These are phyloP conservation scores for Porites lutea DNA, from an alignment of 64 coral and sea anemone genomes.

Conservation along the genomic window DNA sequence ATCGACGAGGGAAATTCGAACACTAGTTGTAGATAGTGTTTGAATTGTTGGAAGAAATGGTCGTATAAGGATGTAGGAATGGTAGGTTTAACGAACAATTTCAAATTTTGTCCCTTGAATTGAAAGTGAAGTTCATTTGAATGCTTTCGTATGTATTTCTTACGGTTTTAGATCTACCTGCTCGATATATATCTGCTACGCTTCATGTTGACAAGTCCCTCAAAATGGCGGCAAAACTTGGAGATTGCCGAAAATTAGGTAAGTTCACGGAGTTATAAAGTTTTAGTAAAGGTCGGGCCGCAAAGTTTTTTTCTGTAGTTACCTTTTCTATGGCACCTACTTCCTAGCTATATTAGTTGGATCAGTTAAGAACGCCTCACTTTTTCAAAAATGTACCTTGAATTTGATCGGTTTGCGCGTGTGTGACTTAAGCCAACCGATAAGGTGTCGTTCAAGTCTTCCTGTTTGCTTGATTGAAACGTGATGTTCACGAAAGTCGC, in stretches of 20 bases:
- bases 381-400: no score
- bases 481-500: no score
- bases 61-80: no score
- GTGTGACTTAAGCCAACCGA: no score
- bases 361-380: no score
- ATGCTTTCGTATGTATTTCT: background rate
- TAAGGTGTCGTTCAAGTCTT: no score
- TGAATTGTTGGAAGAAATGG: no score
- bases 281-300: conserved; percentile 24
- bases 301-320: conserved; percentile 26
- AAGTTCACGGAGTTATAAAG: conserved; percentile 14
- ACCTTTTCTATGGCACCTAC: conserved; percentile 21
- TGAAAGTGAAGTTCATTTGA: no score
- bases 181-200: conserved; percentile 11
- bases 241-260: conserved; percentile 28
- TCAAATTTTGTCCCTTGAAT: no score
- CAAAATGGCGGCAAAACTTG: conserved; percentile 24
- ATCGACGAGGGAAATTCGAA: conserved; percentile 17
- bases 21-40: background rate
- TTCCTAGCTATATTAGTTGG: background rate
- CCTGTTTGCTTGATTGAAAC: no score
- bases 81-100: no score
- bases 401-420: background rate
- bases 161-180: conserved; percentile 17
- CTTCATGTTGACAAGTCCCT: conserved; percentile 5